Evolutionary conservation across 2,888 invertebrate genomes (phyloP).

Genomic region (Ommatoiulus sabulosus): DNA sequence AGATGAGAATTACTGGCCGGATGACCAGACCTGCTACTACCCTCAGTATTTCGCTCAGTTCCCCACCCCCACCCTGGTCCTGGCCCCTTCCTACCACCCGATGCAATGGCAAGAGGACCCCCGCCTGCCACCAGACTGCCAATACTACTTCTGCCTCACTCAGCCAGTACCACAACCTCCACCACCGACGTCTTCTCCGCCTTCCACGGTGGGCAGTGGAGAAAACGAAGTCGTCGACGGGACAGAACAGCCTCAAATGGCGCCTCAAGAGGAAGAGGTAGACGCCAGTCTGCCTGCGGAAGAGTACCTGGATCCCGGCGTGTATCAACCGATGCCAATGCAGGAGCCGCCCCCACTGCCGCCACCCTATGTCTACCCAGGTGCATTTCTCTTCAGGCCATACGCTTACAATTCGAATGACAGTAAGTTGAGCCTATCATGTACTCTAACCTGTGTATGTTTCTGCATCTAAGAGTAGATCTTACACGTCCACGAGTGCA

Average conservation of each 20-base stretch:
- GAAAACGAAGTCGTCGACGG: constrained; percentile 5
- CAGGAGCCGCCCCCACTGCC: constrained; percentile 1
- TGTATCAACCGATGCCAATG: background rate
- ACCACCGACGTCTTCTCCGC: background rate
- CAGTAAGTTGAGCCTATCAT: background rate
- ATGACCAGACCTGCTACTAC: constrained; percentile 15
- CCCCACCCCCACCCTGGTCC: background rate
- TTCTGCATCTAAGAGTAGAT: background rate
- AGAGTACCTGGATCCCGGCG: background rate
- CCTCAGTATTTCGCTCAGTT: background rate
- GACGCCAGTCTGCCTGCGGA: background rate
- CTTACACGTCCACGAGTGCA: background rate
- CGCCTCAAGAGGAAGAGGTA: background rate
- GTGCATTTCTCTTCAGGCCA: constrained; percentile 27
- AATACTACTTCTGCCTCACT: constrained; percentile 50
- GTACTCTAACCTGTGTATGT: background rate
- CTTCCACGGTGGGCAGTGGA: background rate
- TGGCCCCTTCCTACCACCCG: constrained; percentile 50
- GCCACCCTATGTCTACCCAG: background rate
- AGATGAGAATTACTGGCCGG: constrained; percentile 35
- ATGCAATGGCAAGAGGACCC: constrained; percentile 54
- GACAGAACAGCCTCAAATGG: background rate
- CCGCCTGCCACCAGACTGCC: constrained; percentile 27
- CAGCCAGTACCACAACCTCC: constrained; percentile 50
- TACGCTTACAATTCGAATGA: constrained; percentile 32